A percentile compares a stretch with the other conserved stretches of the same genome.
Conservation (phyloP, 2,888 invertebrate species). For the Ochropleura plecta region DNA sequence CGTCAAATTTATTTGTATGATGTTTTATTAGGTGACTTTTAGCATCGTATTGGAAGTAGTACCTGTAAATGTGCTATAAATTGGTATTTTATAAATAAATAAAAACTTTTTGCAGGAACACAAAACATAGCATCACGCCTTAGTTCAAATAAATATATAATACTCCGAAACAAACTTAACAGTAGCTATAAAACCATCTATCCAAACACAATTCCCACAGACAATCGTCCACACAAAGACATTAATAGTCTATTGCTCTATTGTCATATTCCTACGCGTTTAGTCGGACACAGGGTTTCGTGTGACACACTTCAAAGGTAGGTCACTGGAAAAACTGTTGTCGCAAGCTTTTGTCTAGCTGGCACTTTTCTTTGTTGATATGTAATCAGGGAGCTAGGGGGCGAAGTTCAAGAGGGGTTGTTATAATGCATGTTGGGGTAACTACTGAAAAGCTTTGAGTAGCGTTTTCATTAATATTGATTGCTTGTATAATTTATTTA, state of each 20-base stretch:
- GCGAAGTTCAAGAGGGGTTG: constrained; percentile 32
- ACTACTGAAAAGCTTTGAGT: not conserved
- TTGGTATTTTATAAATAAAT: too few relatives aligned
- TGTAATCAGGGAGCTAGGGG: constrained; percentile 40
- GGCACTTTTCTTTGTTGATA: constrained; percentile 54
- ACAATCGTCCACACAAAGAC: constrained; percentile 35
- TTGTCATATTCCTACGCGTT: constrained; percentile 44
- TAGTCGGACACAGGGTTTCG: constrained; percentile 31
- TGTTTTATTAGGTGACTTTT: too few relatives aligned
- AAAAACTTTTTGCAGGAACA: too few relatives aligned
- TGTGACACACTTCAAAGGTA: constrained; percentile 62
- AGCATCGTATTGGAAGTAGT: too few relatives aligned
- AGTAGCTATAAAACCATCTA: not conserved
- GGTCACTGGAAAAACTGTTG: constrained; percentile 61
- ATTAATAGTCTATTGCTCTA: constrained; percentile 49
- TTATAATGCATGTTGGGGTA: constrained; percentile 7
- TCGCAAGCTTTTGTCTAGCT: constrained; percentile 55
- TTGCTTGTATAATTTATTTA: not conserved
- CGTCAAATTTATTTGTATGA: too few relatives aligned
- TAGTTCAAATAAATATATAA: too few relatives aligned
- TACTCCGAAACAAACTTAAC: not conserved
- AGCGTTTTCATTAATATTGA: not conserved
- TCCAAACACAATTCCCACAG: not conserved
- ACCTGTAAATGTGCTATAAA: too few relatives aligned
- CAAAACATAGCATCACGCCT: too few relatives aligned